A percentile compares a stretch with the other conserved stretches of the same genome.
phyloP scores from a whole-genome alignment of 2,113 vertebrate genomes.

The Megaleporinus macrocephalus region DNA sequence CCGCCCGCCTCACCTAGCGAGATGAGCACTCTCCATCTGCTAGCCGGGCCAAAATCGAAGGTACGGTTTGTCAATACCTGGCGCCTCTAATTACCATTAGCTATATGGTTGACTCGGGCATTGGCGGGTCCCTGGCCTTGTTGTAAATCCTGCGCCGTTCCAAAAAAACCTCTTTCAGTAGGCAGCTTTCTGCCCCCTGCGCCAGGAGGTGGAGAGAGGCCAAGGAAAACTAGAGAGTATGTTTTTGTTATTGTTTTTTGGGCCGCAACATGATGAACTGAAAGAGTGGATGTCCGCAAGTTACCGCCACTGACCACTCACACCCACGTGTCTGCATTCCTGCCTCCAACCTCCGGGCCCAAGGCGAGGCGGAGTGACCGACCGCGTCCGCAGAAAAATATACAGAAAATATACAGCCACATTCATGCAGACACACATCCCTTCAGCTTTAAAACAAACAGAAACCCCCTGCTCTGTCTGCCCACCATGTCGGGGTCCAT shows the following conservation, averaged over 20 bases:
- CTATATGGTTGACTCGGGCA: background rate
- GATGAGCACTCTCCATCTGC: conserved; percentile 5
- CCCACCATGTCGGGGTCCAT: background rate
- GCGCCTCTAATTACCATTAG: conserved; percentile 9
- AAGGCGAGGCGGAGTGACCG: conserved; percentile 55
- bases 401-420: conserved; percentile 6
- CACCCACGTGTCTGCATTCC: conserved; percentile 81
- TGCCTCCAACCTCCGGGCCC: conserved; percentile 63
- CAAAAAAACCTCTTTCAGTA: conserved; percentile 25
- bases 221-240: conserved; percentile 23
- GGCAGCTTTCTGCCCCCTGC: conserved; percentile 26
- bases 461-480: background rate
- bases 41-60: conserved; percentile 25
- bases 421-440: conserved; percentile 6
- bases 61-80: conserved; percentile 25
- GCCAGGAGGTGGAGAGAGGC: conserved; percentile 20
- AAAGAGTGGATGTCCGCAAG: conserved; percentile 66
- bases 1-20: conserved; percentile 29
- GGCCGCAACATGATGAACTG: conserved; percentile 59
- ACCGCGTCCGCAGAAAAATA: conserved; percentile 34
- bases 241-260: conserved; percentile 56
- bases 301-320: conserved; percentile 68
- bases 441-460: conserved; percentile 8
- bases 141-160: conserved; percentile 40
- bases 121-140: conserved; percentile 26